These are phyloP conservation scores for Nothoprocta perdicaria DNA, from an alignment of 2,113 vertebrate species.

Conservation along the genomic window DNA sequence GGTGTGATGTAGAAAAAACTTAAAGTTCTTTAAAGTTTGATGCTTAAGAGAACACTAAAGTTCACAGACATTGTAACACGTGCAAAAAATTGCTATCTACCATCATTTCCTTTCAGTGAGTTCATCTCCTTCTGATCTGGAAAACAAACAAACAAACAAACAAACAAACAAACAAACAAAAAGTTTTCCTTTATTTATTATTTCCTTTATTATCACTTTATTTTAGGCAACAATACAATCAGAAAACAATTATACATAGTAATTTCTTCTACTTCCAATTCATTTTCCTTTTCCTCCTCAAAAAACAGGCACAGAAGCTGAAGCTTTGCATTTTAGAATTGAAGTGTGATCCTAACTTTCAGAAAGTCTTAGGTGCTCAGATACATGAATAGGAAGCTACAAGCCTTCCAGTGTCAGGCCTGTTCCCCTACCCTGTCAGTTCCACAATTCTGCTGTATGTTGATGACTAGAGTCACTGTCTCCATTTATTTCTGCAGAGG, in stretches of 20 bases:
- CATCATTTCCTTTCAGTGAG: not conserved
- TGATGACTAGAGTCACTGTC: not conserved
- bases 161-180: too few relatives aligned
- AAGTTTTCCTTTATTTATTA: not conserved
- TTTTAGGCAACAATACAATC: conserved; percentile 28
- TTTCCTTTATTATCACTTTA: conserved; percentile 35
- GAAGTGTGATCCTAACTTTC: not conserved
- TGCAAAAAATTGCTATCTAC: not conserved
- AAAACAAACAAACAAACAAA: not conserved
- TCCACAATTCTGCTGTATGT: not conserved
- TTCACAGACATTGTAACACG: not conserved
- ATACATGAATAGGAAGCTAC: not conserved
- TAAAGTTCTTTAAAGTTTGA: not conserved
- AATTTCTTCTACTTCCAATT: conserved; percentile 6
- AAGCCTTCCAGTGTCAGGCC: accelerated
- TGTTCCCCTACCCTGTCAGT: not conserved
- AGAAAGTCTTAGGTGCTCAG: not conserved
- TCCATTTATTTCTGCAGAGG: accelerated
- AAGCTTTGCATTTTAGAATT: not conserved
- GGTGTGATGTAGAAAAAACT: not conserved
- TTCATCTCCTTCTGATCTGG: not conserved
- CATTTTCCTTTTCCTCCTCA: not conserved
- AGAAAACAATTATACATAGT: conserved; percentile 1
- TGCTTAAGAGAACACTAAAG: accelerated
- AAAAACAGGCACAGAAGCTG: not conserved